Conservation (phyloP, 92 coral and sea anemone species). For the Porites cylindrica region DNA sequence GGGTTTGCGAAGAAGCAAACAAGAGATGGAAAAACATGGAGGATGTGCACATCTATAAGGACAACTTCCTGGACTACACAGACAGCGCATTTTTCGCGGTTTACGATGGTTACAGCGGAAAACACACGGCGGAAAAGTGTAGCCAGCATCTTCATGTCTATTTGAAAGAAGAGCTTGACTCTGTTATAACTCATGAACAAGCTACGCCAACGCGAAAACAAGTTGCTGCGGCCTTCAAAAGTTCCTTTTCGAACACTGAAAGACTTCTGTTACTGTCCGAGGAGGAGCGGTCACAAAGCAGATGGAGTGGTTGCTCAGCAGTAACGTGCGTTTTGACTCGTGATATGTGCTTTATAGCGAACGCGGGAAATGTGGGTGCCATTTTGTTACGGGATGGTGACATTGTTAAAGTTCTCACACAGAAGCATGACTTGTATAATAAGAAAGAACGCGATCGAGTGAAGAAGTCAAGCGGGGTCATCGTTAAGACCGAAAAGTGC, state of each 20-base stretch:
- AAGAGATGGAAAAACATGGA: constrained; percentile 81
- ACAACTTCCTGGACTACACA: constrained; percentile 71
- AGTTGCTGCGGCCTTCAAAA: constrained; percentile 74
- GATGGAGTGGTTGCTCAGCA: constrained; percentile 99
- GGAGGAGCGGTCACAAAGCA: constrained; percentile 78
- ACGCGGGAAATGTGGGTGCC: constrained; percentile 91
- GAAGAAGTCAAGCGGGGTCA: constrained; percentile 82
- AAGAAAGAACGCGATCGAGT: constrained; percentile 95
- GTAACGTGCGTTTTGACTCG: constrained; percentile 87
- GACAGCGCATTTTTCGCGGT: constrained; percentile 81
- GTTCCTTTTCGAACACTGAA: constrained; percentile 79
- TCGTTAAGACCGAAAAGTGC: constrained; percentile 93
- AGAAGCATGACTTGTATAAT: constrained; percentile 91
- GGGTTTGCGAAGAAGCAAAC: constrained; percentile 88
- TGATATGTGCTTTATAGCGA: constrained; percentile 84
- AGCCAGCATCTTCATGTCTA: constrained; percentile 83
- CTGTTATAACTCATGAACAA: constrained; percentile 18
- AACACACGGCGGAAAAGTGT: constrained; percentile 80
- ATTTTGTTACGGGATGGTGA: constrained; percentile 81
- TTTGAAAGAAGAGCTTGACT: constrained; percentile 72
- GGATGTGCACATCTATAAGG: constrained; percentile 73
- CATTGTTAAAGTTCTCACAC: constrained; percentile 83
- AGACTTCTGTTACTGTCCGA: constrained; percentile 62
- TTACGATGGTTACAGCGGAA: constrained; percentile 95
- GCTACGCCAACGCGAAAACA: constrained; percentile 40